A percentile compares a stretch with the other conserved stretches of the same genome.
phyloP scores from a whole-genome alignment of 1,140 invertebrate genomes.

The Batillaria attramentaria region DNA sequence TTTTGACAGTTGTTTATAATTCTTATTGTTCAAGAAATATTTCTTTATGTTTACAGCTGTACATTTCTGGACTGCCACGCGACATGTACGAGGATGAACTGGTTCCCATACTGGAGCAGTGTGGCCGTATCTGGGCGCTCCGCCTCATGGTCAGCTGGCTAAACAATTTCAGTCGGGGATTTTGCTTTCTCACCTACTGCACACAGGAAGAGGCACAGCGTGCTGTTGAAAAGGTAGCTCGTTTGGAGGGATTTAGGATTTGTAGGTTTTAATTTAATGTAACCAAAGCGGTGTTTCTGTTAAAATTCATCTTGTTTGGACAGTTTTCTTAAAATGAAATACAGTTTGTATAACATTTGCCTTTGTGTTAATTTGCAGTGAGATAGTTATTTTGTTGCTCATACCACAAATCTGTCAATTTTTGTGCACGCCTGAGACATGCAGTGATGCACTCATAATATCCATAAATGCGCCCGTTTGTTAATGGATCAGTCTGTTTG shows the following conservation, averaged over 20 bases:
- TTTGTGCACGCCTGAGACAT: no score
- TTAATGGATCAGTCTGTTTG: no score
- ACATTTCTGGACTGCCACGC: constrained; percentile 99
- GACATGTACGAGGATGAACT: constrained; percentile 99
- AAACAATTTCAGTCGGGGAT: constrained; percentile 96
- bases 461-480: no score
- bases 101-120: constrained; percentile 97
- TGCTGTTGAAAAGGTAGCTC: constrained; percentile 93
- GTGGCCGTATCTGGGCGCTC: constrained; percentile 97
- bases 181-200: constrained; percentile 99
- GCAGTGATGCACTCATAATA: no score
- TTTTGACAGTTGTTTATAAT: background rate
- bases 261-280: background rate
- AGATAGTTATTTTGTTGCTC: no score
- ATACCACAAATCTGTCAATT: no score
- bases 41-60: constrained; percentile 84
- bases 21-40: constrained; percentile 14
- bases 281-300: background rate
- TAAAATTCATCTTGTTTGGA: background rate
- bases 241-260: background rate
- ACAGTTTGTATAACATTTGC: background rate
- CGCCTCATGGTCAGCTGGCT: constrained; percentile 97
- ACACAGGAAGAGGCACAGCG: constrained; percentile 90
- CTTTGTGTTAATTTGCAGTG: no score
- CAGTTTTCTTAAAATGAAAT: background rate